Conservation (phyloP, 2,113 vertebrate species). For the Astatoreochromis straeleni region DNA sequence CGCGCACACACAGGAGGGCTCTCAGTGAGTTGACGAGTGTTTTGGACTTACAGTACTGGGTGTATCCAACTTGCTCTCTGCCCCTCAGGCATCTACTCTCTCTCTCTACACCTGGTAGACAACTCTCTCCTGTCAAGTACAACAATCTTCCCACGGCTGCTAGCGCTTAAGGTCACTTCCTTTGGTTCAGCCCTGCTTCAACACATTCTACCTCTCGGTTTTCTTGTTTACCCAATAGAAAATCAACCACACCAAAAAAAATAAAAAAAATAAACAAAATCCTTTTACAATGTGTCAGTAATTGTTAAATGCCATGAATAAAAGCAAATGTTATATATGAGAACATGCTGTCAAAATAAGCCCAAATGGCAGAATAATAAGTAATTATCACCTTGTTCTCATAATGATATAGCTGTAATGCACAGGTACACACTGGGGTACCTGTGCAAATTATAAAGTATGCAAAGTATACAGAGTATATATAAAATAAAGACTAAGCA, state of each 20-base stretch:
- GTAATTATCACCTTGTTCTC: not conserved
- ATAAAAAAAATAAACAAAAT: not conserved
- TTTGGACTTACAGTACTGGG: not conserved
- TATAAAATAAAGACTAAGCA: not conserved
- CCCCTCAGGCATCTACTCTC: constrained; percentile 1
- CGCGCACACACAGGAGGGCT: not conserved
- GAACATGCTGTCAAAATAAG: not conserved
- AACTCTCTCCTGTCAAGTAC: not conserved
- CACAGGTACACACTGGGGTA: not conserved
- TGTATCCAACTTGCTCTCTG: not conserved
- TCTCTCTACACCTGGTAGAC: not conserved
- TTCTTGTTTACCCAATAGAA: not conserved
- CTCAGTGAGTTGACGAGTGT: not conserved
- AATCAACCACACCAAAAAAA: not conserved
- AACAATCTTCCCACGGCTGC: not conserved
- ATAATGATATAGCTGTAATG: not conserved
- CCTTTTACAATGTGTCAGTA: not conserved
- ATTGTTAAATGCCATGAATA: not conserved
- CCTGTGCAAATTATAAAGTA: not conserved
- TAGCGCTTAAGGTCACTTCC: not conserved
- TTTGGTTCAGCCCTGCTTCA: not conserved
- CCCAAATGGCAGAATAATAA: not conserved
- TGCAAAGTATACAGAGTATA: not conserved
- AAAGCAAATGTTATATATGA: not conserved
- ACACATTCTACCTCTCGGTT: not conserved